Evolutionary conservation across 2,888 invertebrate genomes (phyloP).

Genomic region (Macrosoma leucophasiata): DNA sequence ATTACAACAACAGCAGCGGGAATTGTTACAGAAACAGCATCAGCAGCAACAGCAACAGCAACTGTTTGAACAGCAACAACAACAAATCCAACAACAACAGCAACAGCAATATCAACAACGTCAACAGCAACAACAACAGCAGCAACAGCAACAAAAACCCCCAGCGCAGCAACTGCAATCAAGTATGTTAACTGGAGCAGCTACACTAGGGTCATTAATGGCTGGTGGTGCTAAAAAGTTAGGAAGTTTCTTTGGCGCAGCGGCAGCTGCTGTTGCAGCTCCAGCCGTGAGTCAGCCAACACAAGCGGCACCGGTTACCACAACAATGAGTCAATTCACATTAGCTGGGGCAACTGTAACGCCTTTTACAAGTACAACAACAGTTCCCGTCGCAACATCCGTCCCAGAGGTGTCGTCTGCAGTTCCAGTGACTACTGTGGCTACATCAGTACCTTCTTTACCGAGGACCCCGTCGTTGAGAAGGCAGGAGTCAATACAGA

Average conservation of each 20-base stretch:
- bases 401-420: slow-evolving; percentile 57
- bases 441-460: slow-evolving; percentile 52
- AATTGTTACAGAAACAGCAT: slow-evolving; percentile 36
- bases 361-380: slow-evolving; percentile 48
- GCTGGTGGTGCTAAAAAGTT: slow-evolving; percentile 69
- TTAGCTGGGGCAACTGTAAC: slow-evolving; percentile 41
- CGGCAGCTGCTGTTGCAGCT: slow-evolving; percentile 61
- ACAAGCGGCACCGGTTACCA: slow-evolving; percentile 31
- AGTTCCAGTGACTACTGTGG: slow-evolving; percentile 50
- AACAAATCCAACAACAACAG: slow-evolving; percentile 33
- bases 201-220: slow-evolving; percentile 67
- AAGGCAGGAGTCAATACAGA: slow-evolving; percentile 71
- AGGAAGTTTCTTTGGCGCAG: slow-evolving; percentile 68
- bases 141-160: slow-evolving; percentile 52
- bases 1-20: slow-evolving; percentile 30
- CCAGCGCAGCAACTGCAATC: slow-evolving; percentile 61
- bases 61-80: slow-evolving; percentile 30
- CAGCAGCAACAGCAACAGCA: slow-evolving; percentile 36
- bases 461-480: slow-evolving; percentile 61
- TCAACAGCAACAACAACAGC: slow-evolving; percentile 44
- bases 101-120: slow-evolving; percentile 39
- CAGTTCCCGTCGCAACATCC: slow-evolving; percentile 52
- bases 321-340: slow-evolving; percentile 38
- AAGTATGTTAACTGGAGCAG: slow-evolving; percentile 61
- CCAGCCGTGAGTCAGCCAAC: slow-evolving; percentile 45